phyloP scores from a whole-genome alignment of 2,113 vertebrate species.

The Nipponia nippon region DNA sequence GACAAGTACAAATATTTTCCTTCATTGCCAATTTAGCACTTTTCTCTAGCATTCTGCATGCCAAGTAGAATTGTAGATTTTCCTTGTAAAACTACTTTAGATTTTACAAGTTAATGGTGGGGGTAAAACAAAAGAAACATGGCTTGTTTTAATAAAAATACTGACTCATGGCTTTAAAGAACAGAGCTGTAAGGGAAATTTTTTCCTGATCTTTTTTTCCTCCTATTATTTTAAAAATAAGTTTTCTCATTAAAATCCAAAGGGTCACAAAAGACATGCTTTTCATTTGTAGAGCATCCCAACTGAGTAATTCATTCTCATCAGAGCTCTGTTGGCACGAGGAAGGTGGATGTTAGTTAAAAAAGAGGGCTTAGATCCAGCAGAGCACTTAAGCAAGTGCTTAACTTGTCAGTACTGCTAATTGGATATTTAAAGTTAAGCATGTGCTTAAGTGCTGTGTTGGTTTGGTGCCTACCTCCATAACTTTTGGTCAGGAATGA shows the following conservation, averaged over 20 bases:
- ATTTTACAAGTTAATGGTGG: background rate
- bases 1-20: slow-evolving; percentile 24
- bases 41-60: background rate
- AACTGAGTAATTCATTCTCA: background rate
- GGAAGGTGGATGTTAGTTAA: background rate
- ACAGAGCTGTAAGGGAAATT: background rate
- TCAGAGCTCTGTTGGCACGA: background rate
- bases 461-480: background rate
- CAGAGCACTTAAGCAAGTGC: background rate
- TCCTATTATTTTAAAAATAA: background rate
- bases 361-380: background rate
- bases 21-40: slow-evolving; percentile 5
- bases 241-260: background rate
- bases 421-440: background rate
- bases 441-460: background rate
- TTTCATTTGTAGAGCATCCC: background rate
- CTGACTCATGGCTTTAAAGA: background rate
- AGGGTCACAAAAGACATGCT: background rate
- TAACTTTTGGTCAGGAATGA: background rate
- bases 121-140: background rate
- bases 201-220: background rate
- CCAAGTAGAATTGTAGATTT: background rate
- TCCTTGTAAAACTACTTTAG: background rate
- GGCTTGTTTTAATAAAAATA: background rate
- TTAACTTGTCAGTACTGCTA: background rate